Base-by-base conservation (phyloP, 2,888 invertebrate species). In the Plutella xylostella region DNA sequence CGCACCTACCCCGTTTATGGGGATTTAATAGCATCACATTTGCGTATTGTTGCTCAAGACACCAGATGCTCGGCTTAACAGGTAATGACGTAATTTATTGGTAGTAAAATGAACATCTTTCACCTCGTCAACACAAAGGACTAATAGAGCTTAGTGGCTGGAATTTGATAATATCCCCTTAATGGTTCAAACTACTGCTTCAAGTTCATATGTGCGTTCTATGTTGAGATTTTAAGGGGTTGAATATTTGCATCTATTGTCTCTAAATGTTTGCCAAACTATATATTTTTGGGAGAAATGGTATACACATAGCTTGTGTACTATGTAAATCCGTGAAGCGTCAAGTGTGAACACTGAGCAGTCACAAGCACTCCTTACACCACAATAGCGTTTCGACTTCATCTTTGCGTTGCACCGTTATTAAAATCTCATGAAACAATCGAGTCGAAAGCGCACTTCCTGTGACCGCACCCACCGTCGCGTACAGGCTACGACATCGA, bases 351-450 rank as follows among this genome's bases (percentile, higher is more conserved):
- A n/a, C n/a, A n/a, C n/a, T n/a, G n/a, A n/a, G n/a, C n/a, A n/a
- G n/a, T n/a, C n/a, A n/a, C n/a, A n/a, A n/a, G 4, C 19, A 14
- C 7, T 14, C 12, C 41, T 19, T 31, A 4, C 4, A 12, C 33
- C 42, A 80, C 82, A 82, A 79, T 78, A 66, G 65, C 63, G n/a
- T 66, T 65, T 68, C 69, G 72, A 68, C 71, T 70, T 63, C 67
- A 66, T 73, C 80, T 82, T 79, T 80, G 77, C 74, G 75, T 71
- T 78, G 82, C 82, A 78, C 72, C 73, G 82, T 82, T 82, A 83
- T 83, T 83, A 83, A 83, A 82, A 80, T 82, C 83, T 83, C 76
- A 68, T 80, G 80, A 65, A 82, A 79, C 82, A 82, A 83, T 83
- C 79, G 80, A 82, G 63, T 80, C 72, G 71, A 80, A 75, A 78